Percentiles rank a stretch among this genome's conserved stretches.
Conservation (phyloP, 2,888 invertebrate genomes). For the Periphyllus acericola region DNA sequence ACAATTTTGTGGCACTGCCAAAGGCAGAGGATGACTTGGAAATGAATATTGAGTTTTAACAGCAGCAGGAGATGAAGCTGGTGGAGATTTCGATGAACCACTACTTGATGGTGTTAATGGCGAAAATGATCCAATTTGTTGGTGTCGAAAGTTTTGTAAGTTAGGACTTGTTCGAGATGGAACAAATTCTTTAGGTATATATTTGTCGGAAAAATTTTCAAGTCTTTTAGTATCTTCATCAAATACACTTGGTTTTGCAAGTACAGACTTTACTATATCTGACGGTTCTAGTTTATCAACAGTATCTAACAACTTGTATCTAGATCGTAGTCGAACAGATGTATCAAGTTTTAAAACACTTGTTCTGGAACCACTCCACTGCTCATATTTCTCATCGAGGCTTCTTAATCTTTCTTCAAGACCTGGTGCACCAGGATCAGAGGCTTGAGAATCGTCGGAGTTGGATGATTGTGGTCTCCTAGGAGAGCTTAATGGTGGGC, state of each 20-base stretch:
- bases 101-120: constrained; percentile 64
- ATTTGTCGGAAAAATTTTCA: constrained; percentile 86
- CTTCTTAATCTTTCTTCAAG: constrained; percentile 92
- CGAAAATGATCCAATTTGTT: constrained; percentile 63
- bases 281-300: constrained; percentile 87
- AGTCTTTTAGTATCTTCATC: constrained; percentile 94
- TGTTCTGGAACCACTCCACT: constrained; percentile 77
- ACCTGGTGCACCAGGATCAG: constrained; percentile 72
- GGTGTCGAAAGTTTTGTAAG: constrained; percentile 63
- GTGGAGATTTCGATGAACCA: constrained; percentile 64
- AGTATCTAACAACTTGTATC: constrained; percentile 81
- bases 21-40: constrained; percentile 78
- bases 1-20: constrained; percentile 18
- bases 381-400: constrained; percentile 92
- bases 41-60: constrained; percentile 79
- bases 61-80: constrained; percentile 64
- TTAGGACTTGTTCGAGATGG: constrained; percentile 66
- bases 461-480: constrained; percentile 74
- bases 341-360: constrained; percentile 64
- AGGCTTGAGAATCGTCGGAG: constrained; percentile 75
- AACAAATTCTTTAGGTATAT: constrained; percentile 75
- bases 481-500: constrained; percentile 68
- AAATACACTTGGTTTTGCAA: constrained; percentile 93
- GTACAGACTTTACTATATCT: constrained; percentile 89
- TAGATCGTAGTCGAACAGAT: constrained; percentile 70